phyloP scores from a whole-genome alignment of 2,113 vertebrate species.

The Syngnathus floridae region DNA sequence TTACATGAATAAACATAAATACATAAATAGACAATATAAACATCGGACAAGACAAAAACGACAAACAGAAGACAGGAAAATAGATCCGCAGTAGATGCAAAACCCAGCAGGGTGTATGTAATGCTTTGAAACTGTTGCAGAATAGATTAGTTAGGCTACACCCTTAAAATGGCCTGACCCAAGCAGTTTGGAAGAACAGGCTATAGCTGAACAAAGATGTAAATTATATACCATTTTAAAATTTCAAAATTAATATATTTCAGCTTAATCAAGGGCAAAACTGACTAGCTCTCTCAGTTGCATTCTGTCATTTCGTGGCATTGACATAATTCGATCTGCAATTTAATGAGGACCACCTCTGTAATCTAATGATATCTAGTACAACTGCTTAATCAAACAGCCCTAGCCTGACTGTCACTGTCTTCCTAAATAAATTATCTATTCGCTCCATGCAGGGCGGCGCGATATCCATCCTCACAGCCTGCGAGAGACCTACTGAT shows the following conservation, averaged over 20 bases:
- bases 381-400: not conserved
- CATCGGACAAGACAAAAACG: too few species aligned
- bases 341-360: not conserved
- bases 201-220: too few species aligned
- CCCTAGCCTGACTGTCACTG: not conserved
- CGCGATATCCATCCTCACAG: conserved; percentile 85
- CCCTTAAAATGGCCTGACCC: too few species aligned
- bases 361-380: not conserved
- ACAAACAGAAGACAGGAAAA: too few species aligned
- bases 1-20: too few species aligned
- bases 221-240: too few species aligned
- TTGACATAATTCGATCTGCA: not conserved
- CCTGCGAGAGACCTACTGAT: conserved; percentile 77
- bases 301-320: not conserved
- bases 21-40: too few species aligned
- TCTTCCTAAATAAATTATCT: conserved; percentile 11
- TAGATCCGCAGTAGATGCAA: too few species aligned
- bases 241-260: too few species aligned
- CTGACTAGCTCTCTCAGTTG: not conserved
- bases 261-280: not conserved
- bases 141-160: not conserved
- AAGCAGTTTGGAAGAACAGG: too few species aligned
- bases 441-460: conserved; percentile 77
- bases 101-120: not conserved
- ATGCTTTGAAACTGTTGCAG: not conserved